Evolutionary conservation across 1,140 invertebrate genomes (phyloP).

Genomic region (Octopus sinensis): DNA sequence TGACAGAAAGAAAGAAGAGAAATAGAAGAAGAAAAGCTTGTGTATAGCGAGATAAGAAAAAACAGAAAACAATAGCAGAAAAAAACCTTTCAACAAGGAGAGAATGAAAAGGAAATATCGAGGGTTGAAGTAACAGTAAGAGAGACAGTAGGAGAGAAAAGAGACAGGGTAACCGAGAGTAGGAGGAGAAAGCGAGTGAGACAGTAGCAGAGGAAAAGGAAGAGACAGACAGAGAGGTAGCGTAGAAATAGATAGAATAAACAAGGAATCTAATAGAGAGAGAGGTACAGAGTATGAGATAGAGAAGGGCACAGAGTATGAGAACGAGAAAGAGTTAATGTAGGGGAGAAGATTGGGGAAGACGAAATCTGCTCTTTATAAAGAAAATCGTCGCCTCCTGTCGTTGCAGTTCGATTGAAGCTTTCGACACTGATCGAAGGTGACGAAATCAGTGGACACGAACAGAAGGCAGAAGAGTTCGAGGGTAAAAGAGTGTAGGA

Average conservation of each 20-base stretch:
- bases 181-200: constrained; percentile 6
- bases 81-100: neutral
- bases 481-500: neutral
- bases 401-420: neutral
- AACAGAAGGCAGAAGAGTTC: neutral
- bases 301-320: neutral
- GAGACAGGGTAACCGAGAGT: neutral
- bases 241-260: constrained; percentile 10
- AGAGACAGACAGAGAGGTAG: neutral
- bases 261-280: neutral
- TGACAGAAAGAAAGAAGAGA: neutral
- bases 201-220: constrained; percentile 5
- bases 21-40: constrained; percentile 12
- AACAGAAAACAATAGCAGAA: constrained; percentile 4
- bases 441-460: neutral
- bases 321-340: neutral
- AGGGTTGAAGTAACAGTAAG: neutral
- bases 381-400: no score
- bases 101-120: neutral
- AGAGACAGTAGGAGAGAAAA: neutral
- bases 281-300: neutral
- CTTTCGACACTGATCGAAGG: constrained; percentile 10
- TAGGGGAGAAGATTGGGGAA: neutral
- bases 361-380: neutral
- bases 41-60: neutral